phyloP scores from a whole-genome alignment of 2,797 vertebrate species.

The Acestrorhynchus altus region DNA sequence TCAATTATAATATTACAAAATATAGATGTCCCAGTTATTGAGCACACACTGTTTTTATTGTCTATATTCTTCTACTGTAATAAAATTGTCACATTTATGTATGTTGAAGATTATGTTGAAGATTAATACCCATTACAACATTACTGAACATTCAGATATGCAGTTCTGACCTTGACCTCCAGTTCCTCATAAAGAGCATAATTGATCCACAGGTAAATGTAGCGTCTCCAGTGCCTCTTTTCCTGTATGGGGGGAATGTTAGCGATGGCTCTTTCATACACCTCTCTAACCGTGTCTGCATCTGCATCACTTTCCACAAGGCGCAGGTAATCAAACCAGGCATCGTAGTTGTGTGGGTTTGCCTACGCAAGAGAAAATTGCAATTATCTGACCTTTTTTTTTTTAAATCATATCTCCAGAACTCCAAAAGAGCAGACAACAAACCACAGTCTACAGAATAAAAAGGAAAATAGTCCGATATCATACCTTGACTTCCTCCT shows the following conservation, averaged over 20 bases:
- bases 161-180: slow-evolving; percentile 87
- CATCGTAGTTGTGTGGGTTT: slow-evolving; percentile 96
- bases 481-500: slow-evolving; percentile 95
- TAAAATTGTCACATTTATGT: neutral
- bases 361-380: slow-evolving; percentile 72
- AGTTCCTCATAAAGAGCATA: slow-evolving; percentile 95
- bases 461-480: neutral
- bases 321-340: slow-evolving; percentile 97
- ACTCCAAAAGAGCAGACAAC: no score
- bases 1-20: no score
- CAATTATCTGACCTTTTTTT: no score
- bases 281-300: slow-evolving; percentile 86
- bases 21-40: no score
- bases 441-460: neutral
- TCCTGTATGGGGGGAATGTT: slow-evolving; percentile 93
- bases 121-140: no score
- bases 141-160: neutral
- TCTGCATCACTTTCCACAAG: slow-evolving; percentile 94
- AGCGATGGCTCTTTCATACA: slow-evolving; percentile 95
- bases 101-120: no score
- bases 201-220: slow-evolving; percentile 98
- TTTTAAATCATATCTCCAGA: no score
- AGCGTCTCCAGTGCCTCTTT: slow-evolving; percentile 97
- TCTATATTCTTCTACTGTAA: neutral
- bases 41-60: no score